These are phyloP conservation scores for Panagrolaimus sp. DNA, from an alignment of 1,140 invertebrate genomes.

Conservation along the genomic window DNA sequence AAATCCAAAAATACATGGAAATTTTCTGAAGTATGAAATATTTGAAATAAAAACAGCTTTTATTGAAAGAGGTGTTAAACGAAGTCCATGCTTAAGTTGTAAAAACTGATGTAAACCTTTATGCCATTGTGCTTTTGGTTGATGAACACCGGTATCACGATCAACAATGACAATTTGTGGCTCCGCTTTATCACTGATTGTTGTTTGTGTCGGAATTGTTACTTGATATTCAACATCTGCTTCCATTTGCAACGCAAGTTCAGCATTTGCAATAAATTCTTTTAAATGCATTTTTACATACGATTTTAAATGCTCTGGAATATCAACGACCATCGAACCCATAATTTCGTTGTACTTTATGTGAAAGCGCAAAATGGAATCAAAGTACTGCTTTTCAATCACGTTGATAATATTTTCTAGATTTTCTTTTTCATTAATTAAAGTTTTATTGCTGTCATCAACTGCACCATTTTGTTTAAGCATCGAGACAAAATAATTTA, in stretches of 20 bases:
- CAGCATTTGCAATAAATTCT: not conserved
- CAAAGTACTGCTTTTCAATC: too few relatives aligned
- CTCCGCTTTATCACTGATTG: too few relatives aligned
- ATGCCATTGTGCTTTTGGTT: slow-evolving; percentile 58
- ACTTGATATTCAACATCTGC: not conserved
- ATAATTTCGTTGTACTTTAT: too few relatives aligned
- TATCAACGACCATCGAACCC: not conserved
- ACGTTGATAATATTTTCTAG: too few relatives aligned
- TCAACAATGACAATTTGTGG: not conserved
- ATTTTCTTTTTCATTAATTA: too few relatives aligned
- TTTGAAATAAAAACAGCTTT: slow-evolving; percentile 60
- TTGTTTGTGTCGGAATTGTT: not conserved
- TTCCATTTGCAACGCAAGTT: not conserved
- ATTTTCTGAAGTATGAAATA: slow-evolving; percentile 58
- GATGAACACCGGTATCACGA: slow-evolving; percentile 59
- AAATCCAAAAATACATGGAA: slow-evolving; percentile 58
- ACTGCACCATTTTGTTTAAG: too few relatives aligned
- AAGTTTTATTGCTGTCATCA: too few relatives aligned
- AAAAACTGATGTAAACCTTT: slow-evolving; percentile 60
- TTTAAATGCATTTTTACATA: not conserved
- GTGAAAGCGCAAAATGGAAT: too few relatives aligned
- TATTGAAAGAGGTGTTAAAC: slow-evolving; percentile 54
- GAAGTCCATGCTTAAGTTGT: slow-evolving; percentile 59
- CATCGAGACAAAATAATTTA: too few relatives aligned
- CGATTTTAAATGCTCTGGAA: not conserved